Base-by-base conservation (phyloP, 2,113 vertebrate species). In the Aldabrachelys gigantea region DNA sequence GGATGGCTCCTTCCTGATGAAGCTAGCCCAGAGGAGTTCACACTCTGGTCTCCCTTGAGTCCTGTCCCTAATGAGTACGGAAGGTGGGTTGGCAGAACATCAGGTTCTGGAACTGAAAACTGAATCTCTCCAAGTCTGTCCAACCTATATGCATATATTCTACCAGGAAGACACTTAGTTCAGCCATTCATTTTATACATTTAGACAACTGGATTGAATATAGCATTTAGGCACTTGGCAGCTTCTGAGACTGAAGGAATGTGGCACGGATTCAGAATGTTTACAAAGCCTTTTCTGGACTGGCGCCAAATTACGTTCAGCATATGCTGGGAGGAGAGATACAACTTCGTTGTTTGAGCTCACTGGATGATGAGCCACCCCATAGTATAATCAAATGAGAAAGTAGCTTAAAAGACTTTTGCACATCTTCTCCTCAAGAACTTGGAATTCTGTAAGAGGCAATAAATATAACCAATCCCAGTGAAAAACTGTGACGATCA, bases 221-320 rank as follows among this genome's bases (percentile, higher is more conserved):
- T 25, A 89, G 84, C 90, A 81, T 95, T 90, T 89, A 95, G 91
- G 95, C 85, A 97, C 83, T 97, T 95, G 92, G 95, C 62, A 96
- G 96, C 92, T 93, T 94, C 84, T 78, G 88, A 93, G 65, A 92
- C 85, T 84, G 94, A 95, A 94, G 79, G 24, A 95, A 79, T 21
- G 85, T 97, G 96, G 95, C 95, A 92, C 21, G n/a, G 80, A 95
- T 95, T 97, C 97, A 98, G 93, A 84, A 92, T 84, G 94, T 97
- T 97, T 97, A 96, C 96, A 97, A 96, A 97, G 95, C 89, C 89
- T 89, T 95, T 90, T 54, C 94, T 98, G 96, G 95, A 93, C 90
- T 75, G 59, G 79, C 95, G 96, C 96, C 97, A 97, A 98, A 97
- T 95, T 97, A 78, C 93, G 89, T 93, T 93, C 94, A 95, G 87